Evolutionary conservation across 2,888 invertebrate species (phyloP), one percentile per base, ranked within the genome.

Genomic region (Gerris lacustris): DNA sequence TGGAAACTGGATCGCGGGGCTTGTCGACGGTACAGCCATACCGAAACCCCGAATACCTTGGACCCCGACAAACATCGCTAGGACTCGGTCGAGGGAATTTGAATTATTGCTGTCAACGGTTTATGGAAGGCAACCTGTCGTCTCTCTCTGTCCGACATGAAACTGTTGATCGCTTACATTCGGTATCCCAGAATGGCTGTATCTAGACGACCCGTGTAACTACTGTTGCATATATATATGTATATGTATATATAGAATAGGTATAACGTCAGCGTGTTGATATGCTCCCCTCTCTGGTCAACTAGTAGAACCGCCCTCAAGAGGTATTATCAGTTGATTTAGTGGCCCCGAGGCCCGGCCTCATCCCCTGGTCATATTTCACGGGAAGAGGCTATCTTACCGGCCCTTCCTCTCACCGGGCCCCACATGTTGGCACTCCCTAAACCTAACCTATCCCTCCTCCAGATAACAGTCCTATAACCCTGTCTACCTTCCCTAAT

Each of bases 121-220:
- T 55, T 55, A 55, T 55, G 55, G 55, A 55, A 55, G 31, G 55
- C 55, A 55, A 55, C 55, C 55, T 55, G 55, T 55, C 55, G 55
- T 55, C 55, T 11, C 9, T 9, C 15, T 55, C 15, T 55, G 31
- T 31, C 31, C 31, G 15, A 55, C 15, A 55, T 15, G 9, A 15
- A 55, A 55, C 55, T 55, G 55, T 55, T 55, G 55, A 55, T 55
- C 55, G 15, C 55, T 55, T 55, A 31, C 31, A 31, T 31, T 31
- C 31, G 31, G 31, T 31, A 31, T 31, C 4, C 31, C 31, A 31
- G 31, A 31, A 31, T 31, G 31, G 31, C 31, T 31, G 31, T 31
- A 31, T 31, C 31, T 31, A 31, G 31, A 31, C 31, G 31, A 31
- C 31, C 31, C 31, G 31, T 31, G 31, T 31, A 31, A 31, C 31